phyloP scores from a whole-genome alignment of 2,113 vertebrate genomes.

The Microcebus tavaratra region DNA sequence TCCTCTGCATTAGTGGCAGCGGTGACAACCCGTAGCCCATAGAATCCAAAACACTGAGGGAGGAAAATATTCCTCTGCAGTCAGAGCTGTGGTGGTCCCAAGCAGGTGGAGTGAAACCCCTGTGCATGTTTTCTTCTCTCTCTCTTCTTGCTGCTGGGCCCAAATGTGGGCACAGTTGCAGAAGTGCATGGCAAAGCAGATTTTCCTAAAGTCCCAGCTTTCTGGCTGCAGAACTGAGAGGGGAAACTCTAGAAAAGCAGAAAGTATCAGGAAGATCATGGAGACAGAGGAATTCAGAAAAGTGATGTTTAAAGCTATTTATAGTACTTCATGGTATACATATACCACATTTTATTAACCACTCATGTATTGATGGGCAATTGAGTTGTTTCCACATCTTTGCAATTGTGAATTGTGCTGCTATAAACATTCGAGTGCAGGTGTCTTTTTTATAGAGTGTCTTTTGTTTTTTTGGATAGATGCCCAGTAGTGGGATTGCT shows the following conservation, averaged over 20 bases:
- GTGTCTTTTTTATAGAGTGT: too few species aligned
- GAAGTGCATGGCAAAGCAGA: not conserved
- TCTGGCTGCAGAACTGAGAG: not conserved
- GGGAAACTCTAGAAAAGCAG: not conserved
- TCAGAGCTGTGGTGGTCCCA: not conserved
- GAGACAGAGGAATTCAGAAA: not conserved
- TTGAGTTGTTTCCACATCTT: too few species aligned
- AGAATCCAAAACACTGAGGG: not conserved
- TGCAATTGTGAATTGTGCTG: too few species aligned
- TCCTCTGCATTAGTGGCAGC: too few species aligned
- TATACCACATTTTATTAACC: too few species aligned
- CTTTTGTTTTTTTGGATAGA: too few species aligned
- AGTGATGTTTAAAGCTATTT: not conserved
- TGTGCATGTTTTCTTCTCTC: not conserved
- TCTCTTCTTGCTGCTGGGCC: not conserved
- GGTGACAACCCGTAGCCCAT: not conserved
- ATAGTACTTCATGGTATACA: too few species aligned
- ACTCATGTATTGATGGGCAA: too few species aligned
- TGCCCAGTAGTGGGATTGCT: too few species aligned
- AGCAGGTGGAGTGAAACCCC: not conserved
- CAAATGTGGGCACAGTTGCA: not conserved
- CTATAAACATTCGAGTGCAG: too few species aligned
- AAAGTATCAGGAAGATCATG: not conserved
- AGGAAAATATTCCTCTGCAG: not conserved
- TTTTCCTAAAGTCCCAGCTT: not conserved